A percentile compares a stretch with the other conserved stretches of the same genome.
phyloP scores from a whole-genome alignment of 1,140 invertebrate genomes.

The Drosophila auraria region DNA sequence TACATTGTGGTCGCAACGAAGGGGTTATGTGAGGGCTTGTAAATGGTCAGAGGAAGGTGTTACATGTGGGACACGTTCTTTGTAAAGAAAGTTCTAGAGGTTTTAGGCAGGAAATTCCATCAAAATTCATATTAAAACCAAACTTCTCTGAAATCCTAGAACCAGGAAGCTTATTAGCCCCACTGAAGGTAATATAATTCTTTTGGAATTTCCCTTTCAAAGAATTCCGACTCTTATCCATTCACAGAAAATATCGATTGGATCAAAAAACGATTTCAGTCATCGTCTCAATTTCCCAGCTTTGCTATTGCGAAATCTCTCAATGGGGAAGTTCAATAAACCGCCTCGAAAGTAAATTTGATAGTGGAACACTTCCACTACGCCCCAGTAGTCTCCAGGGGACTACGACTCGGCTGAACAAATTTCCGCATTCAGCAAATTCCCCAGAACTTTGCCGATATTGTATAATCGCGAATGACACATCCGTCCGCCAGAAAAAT shows the following conservation, averaged over 20 bases:
- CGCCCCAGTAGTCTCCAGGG: background rate
- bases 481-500: constrained; percentile 8
- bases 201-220: background rate
- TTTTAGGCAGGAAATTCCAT: background rate
- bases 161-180: constrained; percentile 9
- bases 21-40: background rate
- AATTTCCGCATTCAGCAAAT: constrained; percentile 56
- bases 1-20: constrained; percentile 27
- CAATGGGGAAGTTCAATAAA: constrained; percentile 46
- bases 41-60: constrained; percentile 22
- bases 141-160: background rate
- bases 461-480: constrained; percentile 26
- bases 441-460: constrained; percentile 35
- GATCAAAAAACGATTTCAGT: constrained; percentile 7
- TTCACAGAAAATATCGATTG: constrained; percentile 29
- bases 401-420: background rate
- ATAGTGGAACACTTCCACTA: constrained; percentile 40
- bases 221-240: background rate
- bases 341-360: constrained; percentile 38
- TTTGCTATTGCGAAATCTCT: constrained; percentile 7
- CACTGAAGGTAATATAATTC: background rate
- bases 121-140: too few relatives aligned
- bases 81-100: background rate
- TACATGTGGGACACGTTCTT: constrained; percentile 13
- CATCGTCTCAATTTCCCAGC: constrained; percentile 27